Conservation (phyloP, 1,140 invertebrate species). For the Drosophila varians region DNA sequence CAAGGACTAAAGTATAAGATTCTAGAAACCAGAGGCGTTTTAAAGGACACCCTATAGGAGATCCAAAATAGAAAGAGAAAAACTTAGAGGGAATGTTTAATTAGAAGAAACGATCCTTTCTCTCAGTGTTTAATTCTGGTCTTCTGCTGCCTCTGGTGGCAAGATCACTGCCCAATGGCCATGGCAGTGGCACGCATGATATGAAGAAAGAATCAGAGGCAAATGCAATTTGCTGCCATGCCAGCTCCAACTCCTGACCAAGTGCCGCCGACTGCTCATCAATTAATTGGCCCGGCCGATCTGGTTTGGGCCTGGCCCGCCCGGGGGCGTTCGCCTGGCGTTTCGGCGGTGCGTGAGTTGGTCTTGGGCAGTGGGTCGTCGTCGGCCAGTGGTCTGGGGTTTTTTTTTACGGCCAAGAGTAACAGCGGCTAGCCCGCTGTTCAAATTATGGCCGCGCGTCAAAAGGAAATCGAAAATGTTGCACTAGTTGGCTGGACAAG, state of each 20-base stretch:
- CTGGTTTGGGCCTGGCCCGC: conserved; percentile 17
- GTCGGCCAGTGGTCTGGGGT: neutral
- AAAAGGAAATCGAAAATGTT: conserved; percentile 74
- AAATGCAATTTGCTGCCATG: conserved; percentile 69
- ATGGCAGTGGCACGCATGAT: conserved; percentile 44
- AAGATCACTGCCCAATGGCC: conserved; percentile 49
- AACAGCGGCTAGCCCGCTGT: conserved; percentile 48
- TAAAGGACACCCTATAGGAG: too few relatives aligned
- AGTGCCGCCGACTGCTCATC: conserved; percentile 72
- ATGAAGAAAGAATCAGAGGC: conserved; percentile 15
- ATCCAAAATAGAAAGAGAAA: too few relatives aligned
- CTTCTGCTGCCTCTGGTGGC: conserved; percentile 20
- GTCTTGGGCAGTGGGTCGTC: conserved; percentile 53
- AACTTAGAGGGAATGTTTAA: too few relatives aligned
- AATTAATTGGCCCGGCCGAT: conserved; percentile 65
- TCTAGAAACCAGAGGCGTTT: neutral
- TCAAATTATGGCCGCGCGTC: conserved; percentile 60
- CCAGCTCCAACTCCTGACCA: conserved; percentile 57
- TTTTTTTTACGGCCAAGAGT: conserved; percentile 23
- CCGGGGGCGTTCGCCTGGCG: conserved; percentile 42
- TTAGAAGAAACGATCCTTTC: too few relatives aligned
- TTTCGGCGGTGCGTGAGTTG: conserved; percentile 27
- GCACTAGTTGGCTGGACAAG: conserved; percentile 60
- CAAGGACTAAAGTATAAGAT: neutral
- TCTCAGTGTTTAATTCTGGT: conserved; percentile 18